Conservation (phyloP, 2,113 vertebrate species). For the Sebastes schlegelii region DNA sequence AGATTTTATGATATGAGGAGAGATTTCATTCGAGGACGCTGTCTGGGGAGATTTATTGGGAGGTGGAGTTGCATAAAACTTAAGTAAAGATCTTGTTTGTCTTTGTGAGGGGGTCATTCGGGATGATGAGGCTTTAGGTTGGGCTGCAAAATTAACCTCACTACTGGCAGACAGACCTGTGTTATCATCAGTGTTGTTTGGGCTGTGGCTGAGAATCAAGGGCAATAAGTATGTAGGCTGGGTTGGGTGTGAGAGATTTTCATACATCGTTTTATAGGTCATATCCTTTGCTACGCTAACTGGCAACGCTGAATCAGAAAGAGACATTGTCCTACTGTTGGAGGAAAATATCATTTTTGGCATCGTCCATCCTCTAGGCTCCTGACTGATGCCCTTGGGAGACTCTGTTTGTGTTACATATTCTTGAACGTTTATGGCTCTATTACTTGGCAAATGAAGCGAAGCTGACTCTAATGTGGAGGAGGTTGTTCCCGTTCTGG, state of each 20-base stretch:
- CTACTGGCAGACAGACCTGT: background rate
- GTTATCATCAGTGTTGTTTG: conserved; percentile 2
- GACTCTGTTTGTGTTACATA: conserved; percentile 13
- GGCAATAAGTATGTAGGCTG: background rate
- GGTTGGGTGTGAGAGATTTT: conserved; percentile 20
- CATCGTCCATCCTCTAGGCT: background rate
- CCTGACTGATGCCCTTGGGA: conserved; percentile 15
- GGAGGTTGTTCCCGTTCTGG: conserved; percentile 1
- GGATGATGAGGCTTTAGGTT: background rate
- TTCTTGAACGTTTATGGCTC: conserved; percentile 17
- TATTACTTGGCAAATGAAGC: conserved; percentile 17
- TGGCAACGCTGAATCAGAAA: conserved; percentile 14
- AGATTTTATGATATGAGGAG: conserved; percentile 27
- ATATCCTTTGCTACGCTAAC: background rate
- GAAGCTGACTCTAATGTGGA: conserved; percentile 12
- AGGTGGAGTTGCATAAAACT: conserved; percentile 9
- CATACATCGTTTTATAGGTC: conserved; percentile 22
- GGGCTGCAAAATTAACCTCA: conserved; percentile 7
- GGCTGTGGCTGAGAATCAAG: background rate
- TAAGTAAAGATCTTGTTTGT: conserved; percentile 27
- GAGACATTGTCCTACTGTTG: conserved; percentile 9
- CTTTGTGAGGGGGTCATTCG: conserved; percentile 29
- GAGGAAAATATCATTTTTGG: conserved; percentile 18
- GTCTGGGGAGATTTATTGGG: conserved; percentile 33
- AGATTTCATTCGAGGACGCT: conserved; percentile 28